Evolutionary conservation across 2,113 vertebrate genomes (phyloP), one percentile per base, ranked within the genome.

Genomic region (Phrynosoma blainvillii): DNA sequence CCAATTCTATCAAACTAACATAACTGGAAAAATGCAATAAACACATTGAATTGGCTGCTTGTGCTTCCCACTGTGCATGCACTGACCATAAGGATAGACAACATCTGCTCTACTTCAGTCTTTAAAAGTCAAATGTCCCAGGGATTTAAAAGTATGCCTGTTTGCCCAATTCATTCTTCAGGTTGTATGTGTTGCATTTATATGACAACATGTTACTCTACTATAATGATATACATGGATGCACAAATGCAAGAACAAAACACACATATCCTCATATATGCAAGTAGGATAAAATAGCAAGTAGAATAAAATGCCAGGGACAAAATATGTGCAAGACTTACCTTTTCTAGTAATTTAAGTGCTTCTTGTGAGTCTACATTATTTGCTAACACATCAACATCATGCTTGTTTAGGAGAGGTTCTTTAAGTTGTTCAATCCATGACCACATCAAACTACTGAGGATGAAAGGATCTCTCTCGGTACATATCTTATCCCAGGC

Each of bases 341-440:
- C 98, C 98, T 99, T 99, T 89, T 97, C 97, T 88, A 99, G 94
- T 27, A 97, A 95, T 92, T 95, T 95, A 11, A 99, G 96, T 3
- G 97, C 96, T 2, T 96, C 97, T 30, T 96, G 92, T 5, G 97
- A 94, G 83, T 97, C 96, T 5, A 92, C 91, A 66, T 86, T 93
- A 4, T 95, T 95, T 40, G 94, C 93, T 89, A 99, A 88, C 75
- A 96, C 89, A 68, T 97, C 96, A 68, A 98, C 42, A 30, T 98
- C 98, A 32, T 97, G 95, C 76, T 93, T 96, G 93, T 96, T 98
- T 95, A 99, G 94, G 88, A 98, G 68, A 0, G 99, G 98, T 78
- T 98, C 98, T 91, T 98, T 99, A 66, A 99, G 97, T 94, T 99
- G 98, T 92, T 98, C 98, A 91, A 99, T 96, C 99, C 99, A 99